Conservation (phyloP, 2,797 vertebrate genomes). For the Tadarida brasiliensis region DNA sequence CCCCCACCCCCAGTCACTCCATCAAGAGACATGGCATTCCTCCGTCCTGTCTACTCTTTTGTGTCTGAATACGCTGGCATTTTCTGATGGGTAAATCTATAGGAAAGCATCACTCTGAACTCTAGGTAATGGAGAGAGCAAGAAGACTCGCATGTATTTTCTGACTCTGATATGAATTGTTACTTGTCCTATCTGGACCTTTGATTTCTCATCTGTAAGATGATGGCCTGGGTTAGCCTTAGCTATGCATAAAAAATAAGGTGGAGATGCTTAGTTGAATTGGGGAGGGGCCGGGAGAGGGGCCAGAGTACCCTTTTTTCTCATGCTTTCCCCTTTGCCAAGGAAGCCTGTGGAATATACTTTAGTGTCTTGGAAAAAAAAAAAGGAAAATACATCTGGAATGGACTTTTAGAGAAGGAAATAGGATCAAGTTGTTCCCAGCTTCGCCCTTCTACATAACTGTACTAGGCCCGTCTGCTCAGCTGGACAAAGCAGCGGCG, state of each 20-base stretch:
- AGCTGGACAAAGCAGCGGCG: neutral
- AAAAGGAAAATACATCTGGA: neutral
- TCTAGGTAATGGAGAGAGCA: neutral
- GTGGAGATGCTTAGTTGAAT: fast-evolving
- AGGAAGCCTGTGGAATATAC: neutral
- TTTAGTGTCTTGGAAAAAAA: neutral
- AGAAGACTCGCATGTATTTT: neutral
- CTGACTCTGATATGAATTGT: neutral
- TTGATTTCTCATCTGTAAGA: neutral
- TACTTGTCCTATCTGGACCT: neutral
- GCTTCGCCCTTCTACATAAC: neutral
- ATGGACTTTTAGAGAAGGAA: neutral
- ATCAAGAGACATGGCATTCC: neutral
- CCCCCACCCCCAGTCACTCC: neutral
- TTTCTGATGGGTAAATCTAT: neutral
- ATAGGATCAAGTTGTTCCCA: neutral
- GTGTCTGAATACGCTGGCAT: neutral
- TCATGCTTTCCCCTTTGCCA: neutral
- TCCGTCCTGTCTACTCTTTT: neutral
- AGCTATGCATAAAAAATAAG: neutral
- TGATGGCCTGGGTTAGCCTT: neutral
- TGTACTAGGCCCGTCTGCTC: neutral
- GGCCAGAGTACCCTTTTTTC: neutral
- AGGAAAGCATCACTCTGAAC: neutral
- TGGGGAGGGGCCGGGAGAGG: neutral